Base-by-base conservation (phyloP, 2,797 vertebrate species). In the Pelochelys cantorii region DNA sequence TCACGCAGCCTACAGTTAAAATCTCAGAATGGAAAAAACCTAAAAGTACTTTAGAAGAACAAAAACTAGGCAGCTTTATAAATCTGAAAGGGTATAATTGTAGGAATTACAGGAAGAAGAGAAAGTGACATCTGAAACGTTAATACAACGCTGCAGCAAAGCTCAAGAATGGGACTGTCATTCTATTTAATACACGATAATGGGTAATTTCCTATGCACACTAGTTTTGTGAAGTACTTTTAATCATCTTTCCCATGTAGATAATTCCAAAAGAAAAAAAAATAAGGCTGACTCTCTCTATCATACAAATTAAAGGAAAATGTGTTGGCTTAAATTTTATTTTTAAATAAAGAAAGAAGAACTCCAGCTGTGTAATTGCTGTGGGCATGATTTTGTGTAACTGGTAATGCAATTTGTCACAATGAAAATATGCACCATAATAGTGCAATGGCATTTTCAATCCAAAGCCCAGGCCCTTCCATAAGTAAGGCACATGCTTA, bases 121-220 rank as follows among this genome's bases (percentile, higher is more conserved):
- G 54, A 88, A 94, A 92, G 52, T 3, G 79, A 4, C 11, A 8
- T 94, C 37, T 23, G 11, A 86, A 84, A 95, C 57, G 59, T 65
- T 83, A 90, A 1, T 53, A 78, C 29, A 93, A 89, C 93, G 79
- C 29, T 56, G 42, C 29, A 81, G 37, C 53, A 93, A 91, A 89
- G 3, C 29, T 22, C 83, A 89, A 71, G 79, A 89, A 79, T 54
- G 71, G 83, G 78, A 57, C n/a, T 89, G 86, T 85, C 90, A 92
- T 92, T 92, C 82, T 42, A 88, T 82, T 85, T 83, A 84, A 55
- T 84, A 84, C 89, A 74, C 71, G 22, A 88, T 82, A 86, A 95
- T n/a, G 37, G 59, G 2, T 27, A 57, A 86, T 87, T 93, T 87
- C 85, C 78, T 81, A 59, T 53, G 11, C 57, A 79, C 17, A 31